Evolutionary conservation across 1,140 invertebrate genomes (phyloP), one percentile per base, ranked within the genome.

Genomic region (Rhopalosiphum padi): DNA sequence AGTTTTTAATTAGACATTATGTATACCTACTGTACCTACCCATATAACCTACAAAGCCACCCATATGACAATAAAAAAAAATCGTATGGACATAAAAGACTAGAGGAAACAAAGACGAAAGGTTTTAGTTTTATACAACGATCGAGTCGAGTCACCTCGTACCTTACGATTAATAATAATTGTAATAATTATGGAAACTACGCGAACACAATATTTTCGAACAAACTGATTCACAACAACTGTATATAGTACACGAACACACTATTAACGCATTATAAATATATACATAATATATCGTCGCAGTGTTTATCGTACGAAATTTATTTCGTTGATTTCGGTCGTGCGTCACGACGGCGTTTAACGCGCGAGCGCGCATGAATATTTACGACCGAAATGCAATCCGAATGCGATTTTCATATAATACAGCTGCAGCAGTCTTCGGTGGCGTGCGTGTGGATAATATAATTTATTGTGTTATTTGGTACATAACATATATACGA

Each of bases 1-100:
- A n/a, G n/a, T 77, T 77, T 77, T 77, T 77, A 77, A 77, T 77
- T 77, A 77, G 60, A 77, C 60, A 77, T 77, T n/a, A 6, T n/a
- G 18, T 68, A 11, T 15, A 37, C 2, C 15, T 77, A 35, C 5
- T 11, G 7, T 53, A 21, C 21, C 21, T 60, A 68, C 30, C 60
- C 15, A 68, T 37, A 37, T 60, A 68, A 68, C 60, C 60, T 68
- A 35, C 60, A n/a, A 77, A n/a, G 5, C 60, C 1, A 77, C n/a
- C 0, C 15, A 25, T 77, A 18, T 1, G 41, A 46, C 11, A 30
- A 86, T 18, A 30, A 86, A 30, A 0, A 43, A 85, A 43, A 37
- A 85, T 9, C 15, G 25, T 41, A 23, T 30, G 15, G 25, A 43
- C 2, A 86, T 30, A 30, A 86, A 86, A 43, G 9, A 83, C 77